Conservation (phyloP, 2,113 vertebrate species). For the Hassar affinis region DNA sequence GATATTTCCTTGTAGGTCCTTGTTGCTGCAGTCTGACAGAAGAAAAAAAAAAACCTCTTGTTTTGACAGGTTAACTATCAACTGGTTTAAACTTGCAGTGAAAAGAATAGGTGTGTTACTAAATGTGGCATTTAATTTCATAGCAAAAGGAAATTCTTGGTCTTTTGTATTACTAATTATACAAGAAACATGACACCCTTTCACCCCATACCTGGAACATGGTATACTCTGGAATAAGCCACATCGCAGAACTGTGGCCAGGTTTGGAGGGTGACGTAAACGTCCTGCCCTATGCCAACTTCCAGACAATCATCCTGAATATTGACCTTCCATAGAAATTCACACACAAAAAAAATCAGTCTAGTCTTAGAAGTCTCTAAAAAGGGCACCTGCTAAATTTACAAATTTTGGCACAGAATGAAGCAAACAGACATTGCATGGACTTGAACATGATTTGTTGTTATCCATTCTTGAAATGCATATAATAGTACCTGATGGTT, state of each 20-base stretch:
- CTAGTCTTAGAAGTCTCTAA: background rate
- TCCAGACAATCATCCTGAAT: conserved; percentile 78
- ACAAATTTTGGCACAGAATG: background rate
- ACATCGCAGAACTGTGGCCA: conserved; percentile 80
- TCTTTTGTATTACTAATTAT: background rate
- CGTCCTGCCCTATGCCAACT: conserved; percentile 70
- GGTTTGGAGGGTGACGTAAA: conserved; percentile 78
- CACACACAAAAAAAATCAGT: conserved; percentile 10
- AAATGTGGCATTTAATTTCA: conserved; percentile 8
- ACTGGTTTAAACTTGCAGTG: background rate
- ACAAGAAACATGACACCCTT: background rate
- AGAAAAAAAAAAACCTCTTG: conserved; percentile 33
- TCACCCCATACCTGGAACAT: conserved; percentile 73
- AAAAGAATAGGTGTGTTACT: background rate
- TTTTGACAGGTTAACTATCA: background rate
- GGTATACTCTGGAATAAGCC: conserved; percentile 68
- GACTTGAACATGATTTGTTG: background rate
- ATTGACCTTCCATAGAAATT: conserved; percentile 72
- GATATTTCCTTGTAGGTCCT: conserved; percentile 74
- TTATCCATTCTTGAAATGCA: background rate
- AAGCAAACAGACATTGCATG: background rate
- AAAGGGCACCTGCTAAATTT: background rate
- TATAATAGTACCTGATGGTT: conserved; percentile 57
- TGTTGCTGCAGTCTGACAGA: conserved; percentile 76
- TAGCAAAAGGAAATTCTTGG: background rate